These are phyloP conservation scores for Stichopus chloronotus DNA, from an alignment of 35 echinoderm and acorn worm genomes.

Conservation along the genomic window DNA sequence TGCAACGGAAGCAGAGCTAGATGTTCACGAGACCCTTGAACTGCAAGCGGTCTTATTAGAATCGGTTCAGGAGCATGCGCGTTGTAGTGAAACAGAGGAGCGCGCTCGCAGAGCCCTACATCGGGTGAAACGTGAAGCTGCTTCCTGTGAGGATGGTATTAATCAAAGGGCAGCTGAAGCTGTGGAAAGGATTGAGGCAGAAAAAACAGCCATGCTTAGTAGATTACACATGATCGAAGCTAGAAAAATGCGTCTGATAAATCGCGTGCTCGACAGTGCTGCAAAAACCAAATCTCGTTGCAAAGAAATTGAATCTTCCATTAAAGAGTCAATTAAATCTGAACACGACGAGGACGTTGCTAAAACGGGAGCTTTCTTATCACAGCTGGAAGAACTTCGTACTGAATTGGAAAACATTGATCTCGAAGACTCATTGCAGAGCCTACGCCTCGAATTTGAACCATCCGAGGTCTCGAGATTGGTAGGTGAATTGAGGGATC, in stretches of 20 bases:
- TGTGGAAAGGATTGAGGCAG: conserved; percentile 16
- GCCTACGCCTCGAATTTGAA: conserved; percentile 45
- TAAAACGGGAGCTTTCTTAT: background rate
- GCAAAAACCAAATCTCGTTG: conserved; percentile 1
- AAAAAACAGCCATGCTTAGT: conserved; percentile 24
- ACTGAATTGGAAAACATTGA: conserved; percentile 37
- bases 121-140: conserved; percentile 41
- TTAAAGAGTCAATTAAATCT: conserved; percentile 29
- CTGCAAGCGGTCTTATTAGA: conserved; percentile 35
- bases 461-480: background rate
- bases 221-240: conserved; percentile 37
- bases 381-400: conserved; percentile 37
- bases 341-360: background rate
- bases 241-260: conserved; percentile 13
- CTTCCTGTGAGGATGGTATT: conserved; percentile 12
- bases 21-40: conserved; percentile 54
- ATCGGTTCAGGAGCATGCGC: conserved; percentile 47
- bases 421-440: background rate
- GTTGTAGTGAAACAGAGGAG: conserved; percentile 31
- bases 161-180: conserved; percentile 29
- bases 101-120: conserved; percentile 12
- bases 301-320: conserved; percentile 35
- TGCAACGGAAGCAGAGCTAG: conserved; percentile 40
- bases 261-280: conserved; percentile 24
- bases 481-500: conserved; percentile 10